A percentile compares a stretch with the other conserved stretches of the same genome.
phyloP scores from a whole-genome alignment of 2,888 invertebrate species.

The Abrostola triplasia region DNA sequence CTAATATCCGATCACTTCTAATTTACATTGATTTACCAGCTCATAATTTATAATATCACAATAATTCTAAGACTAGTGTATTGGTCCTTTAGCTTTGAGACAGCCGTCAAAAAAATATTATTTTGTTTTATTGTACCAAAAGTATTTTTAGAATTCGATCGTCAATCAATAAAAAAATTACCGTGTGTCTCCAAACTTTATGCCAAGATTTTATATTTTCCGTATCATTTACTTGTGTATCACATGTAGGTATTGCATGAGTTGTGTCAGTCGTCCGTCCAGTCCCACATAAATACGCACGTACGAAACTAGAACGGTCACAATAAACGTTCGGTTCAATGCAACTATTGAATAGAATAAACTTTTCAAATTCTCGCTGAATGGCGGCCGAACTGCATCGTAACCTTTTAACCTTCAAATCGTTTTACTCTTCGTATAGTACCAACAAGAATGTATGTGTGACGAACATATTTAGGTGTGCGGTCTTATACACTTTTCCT shows the following conservation, averaged over 20 bases:
- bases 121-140: neutral
- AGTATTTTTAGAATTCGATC: neutral
- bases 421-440: slow-evolving; percentile 21
- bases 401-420: slow-evolving; percentile 41
- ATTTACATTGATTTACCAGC: slow-evolving; percentile 1
- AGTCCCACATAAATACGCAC: slow-evolving; percentile 37
- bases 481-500: neutral
- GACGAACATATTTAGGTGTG: neutral
- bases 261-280: slow-evolving; percentile 20
- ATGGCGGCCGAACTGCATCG: slow-evolving; percentile 45
- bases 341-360: slow-evolving; percentile 41
- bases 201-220: neutral
- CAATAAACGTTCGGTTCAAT: slow-evolving; percentile 47
- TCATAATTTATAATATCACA: slow-evolving; percentile 8
- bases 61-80: too few species aligned
- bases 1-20: slow-evolving; percentile 31
- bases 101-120: neutral
- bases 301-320: slow-evolving; percentile 48
- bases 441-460: neutral
- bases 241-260: slow-evolving; percentile 23
- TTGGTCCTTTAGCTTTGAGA: too few species aligned
- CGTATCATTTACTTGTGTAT: slow-evolving; percentile 14
- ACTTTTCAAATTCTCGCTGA: slow-evolving; percentile 50
- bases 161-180: neutral
- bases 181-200: neutral